phyloP scores from a whole-genome alignment of 2,113 vertebrate genomes.

The Nymphicus hollandicus region DNA sequence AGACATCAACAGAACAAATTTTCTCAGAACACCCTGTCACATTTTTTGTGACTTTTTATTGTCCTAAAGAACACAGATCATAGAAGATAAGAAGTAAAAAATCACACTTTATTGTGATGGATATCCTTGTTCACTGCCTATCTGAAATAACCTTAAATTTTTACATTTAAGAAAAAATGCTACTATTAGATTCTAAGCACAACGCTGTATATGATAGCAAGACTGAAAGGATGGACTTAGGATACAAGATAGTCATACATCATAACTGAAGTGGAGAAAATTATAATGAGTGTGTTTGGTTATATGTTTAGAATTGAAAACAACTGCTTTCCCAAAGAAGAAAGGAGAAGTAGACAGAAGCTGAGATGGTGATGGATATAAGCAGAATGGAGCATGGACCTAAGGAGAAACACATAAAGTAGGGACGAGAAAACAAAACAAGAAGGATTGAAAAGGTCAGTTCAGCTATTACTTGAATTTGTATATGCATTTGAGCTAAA shows the following conservation, averaged over 20 bases:
- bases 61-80: not conserved
- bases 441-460: not conserved
- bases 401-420: not conserved
- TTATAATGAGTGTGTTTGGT: not conserved
- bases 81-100: not conserved
- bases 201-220: not conserved
- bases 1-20: not conserved
- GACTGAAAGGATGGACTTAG: not conserved
- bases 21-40: not conserved
- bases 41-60: not conserved
- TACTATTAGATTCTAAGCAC: not conserved
- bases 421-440: not conserved
- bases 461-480: not conserved
- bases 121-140: not conserved
- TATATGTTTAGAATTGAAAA: not conserved
- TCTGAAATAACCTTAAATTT: slow-evolving; percentile 3
- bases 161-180: slow-evolving; percentile 7
- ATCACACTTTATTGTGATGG: slow-evolving; percentile 16
- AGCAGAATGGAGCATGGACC: not conserved
- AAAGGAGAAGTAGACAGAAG: not conserved
- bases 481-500: not conserved
- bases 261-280: slow-evolving; percentile 19
- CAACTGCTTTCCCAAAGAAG: not conserved
- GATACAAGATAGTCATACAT: not conserved
- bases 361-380: not conserved